phyloP scores from a whole-genome alignment of 2,888 invertebrate species.

The Orthosia gracilis region DNA sequence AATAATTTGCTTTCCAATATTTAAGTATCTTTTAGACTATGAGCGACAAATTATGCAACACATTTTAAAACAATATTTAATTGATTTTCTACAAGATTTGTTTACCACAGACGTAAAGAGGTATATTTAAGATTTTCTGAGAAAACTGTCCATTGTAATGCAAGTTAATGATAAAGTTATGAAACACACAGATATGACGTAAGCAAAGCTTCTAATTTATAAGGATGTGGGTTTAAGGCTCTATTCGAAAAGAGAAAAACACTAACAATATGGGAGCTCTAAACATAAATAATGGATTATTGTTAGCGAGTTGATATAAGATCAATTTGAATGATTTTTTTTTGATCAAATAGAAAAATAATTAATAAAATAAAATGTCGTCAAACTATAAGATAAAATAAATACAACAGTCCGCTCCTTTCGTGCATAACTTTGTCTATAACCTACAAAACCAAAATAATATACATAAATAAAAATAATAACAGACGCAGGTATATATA shows the following conservation, averaged over 20 bases:
- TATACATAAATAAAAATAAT: neutral
- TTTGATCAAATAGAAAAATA: neutral
- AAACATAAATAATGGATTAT: neutral
- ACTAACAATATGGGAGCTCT: neutral
- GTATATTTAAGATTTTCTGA: conserved; percentile 47
- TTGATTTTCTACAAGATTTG: conserved; percentile 11
- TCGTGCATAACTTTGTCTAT: neutral
- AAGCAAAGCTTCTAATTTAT: conserved; percentile 31
- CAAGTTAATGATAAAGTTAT: conserved; percentile 49
- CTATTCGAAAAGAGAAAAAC: neutral
- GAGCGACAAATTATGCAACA: conserved; percentile 6
- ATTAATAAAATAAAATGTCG: neutral
- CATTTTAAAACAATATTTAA: neutral
- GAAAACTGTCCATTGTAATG: conserved; percentile 50
- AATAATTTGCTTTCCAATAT: neutral
- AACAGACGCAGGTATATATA: neutral
- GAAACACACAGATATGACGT: conserved; percentile 46
- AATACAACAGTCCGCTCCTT: neutral
- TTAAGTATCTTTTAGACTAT: neutral
- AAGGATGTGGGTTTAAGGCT: neutral
- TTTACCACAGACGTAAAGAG: conserved; percentile 45
- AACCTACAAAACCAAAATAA: neutral
- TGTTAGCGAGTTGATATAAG: neutral
- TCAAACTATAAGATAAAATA: neutral
- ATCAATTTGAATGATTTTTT: neutral